Conservation (phyloP, 1,140 invertebrate genomes). For the Drosophila punjabiensis region DNA sequence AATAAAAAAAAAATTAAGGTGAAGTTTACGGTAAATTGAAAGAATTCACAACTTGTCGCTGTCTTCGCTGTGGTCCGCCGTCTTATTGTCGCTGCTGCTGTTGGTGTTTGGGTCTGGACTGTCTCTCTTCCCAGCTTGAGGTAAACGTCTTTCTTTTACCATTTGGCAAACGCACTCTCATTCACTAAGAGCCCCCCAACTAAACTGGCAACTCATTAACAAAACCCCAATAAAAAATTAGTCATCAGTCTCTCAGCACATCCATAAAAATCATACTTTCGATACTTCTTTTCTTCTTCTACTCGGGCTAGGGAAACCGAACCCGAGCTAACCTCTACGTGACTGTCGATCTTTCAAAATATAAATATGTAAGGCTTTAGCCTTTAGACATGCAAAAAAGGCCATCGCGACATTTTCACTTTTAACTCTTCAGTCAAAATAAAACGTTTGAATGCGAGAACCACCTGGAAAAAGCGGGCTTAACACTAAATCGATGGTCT, state of each 20-base stretch:
- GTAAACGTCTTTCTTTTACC: constrained; percentile 64
- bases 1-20: constrained; percentile 72
- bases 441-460: constrained; percentile 34
- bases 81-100: constrained; percentile 21
- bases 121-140: constrained; percentile 23
- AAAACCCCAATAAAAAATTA: constrained; percentile 45
- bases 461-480: constrained; percentile 31
- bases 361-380: constrained; percentile 19
- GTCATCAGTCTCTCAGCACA: constrained; percentile 44
- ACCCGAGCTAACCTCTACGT: constrained; percentile 28
- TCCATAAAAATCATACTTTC: constrained; percentile 52
- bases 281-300: constrained; percentile 47
- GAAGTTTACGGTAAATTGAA: constrained; percentile 85
- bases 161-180: constrained; percentile 45
- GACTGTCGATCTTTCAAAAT: constrained; percentile 31
- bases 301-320: constrained; percentile 28
- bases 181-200: background rate
- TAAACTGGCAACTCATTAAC: constrained; percentile 38
- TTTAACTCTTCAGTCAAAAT: constrained; percentile 51
- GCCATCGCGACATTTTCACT: constrained; percentile 69
- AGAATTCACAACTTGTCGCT: constrained; percentile 75
- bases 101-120: constrained; percentile 3
- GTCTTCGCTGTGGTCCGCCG: constrained; percentile 37
- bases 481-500: constrained; percentile 31
- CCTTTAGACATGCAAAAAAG: constrained; percentile 77